phyloP scores from a whole-genome alignment of 2,797 vertebrate genomes.

The Steatocranus sp. region DNA sequence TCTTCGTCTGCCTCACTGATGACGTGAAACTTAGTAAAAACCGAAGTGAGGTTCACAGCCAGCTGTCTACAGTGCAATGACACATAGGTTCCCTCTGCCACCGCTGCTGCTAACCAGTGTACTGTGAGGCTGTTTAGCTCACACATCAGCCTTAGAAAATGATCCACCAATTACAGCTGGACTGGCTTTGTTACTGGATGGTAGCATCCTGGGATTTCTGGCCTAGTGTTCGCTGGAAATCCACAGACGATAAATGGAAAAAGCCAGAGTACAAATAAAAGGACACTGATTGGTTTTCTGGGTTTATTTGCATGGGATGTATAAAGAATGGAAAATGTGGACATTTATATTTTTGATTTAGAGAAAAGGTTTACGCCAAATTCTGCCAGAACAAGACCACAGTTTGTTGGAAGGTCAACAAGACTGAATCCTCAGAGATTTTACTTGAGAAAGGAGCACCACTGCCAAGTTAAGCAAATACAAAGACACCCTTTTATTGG shows the following conservation, averaged over 20 bases:
- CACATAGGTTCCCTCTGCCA: conserved; percentile 51
- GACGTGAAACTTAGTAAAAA: conserved; percentile 44
- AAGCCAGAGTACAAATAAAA: conserved; percentile 5
- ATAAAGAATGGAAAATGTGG: not conserved
- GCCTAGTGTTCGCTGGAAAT: conserved; percentile 18
- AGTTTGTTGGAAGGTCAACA: conserved; percentile 25
- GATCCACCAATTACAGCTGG: conserved; percentile 16
- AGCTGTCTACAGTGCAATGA: conserved; percentile 55
- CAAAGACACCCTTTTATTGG: not conserved
- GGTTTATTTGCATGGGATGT: conserved; percentile 10
- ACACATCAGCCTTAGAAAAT: conserved; percentile 30
- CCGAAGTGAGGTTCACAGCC: conserved; percentile 33
- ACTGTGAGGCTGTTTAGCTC: conserved; percentile 2
- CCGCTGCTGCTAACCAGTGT: conserved; percentile 40
- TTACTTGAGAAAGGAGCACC: conserved; percentile 35
- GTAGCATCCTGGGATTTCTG: conserved; percentile 4
- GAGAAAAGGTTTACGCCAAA: conserved; percentile 36
- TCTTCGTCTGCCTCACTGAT: conserved; percentile 18
- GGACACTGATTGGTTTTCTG: conserved; percentile 18
- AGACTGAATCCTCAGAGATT: conserved; percentile 27
- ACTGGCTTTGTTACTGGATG: conserved; percentile 7
- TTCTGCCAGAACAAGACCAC: conserved; percentile 23
- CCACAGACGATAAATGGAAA: conserved; percentile 13
- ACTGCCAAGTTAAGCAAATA: conserved; percentile 13
- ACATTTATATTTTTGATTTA: not conserved